Percentiles rank a stretch among this genome's conserved stretches.
phyloP scores from a whole-genome alignment of 2,797 vertebrate species.

The Darevskia mixta region DNA sequence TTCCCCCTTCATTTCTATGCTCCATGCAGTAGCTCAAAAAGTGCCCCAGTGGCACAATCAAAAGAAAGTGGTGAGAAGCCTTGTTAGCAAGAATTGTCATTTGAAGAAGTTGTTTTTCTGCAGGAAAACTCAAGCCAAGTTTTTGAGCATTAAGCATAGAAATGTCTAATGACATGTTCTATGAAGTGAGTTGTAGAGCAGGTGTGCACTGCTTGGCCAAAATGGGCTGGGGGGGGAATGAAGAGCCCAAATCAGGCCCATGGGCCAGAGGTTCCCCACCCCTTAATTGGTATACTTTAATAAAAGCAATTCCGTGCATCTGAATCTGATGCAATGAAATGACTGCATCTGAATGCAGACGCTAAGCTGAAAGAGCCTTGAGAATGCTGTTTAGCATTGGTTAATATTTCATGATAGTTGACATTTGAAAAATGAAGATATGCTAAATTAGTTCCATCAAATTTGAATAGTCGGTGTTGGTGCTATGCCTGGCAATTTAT shows the following conservation, averaged over 20 bases:
- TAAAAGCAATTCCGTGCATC: background rate
- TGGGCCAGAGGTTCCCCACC: too few relatives aligned
- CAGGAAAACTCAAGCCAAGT: background rate
- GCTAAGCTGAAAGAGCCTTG: background rate
- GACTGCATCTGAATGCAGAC: background rate
- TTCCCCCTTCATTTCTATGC: too few relatives aligned
- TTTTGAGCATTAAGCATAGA: background rate
- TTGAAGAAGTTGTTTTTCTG: background rate
- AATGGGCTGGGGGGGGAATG: background rate
- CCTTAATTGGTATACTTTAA: background rate
- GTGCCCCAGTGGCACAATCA: too few relatives aligned
- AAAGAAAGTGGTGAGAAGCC: background rate
- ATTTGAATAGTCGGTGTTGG: background rate
- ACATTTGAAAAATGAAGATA: constrained; percentile 7
- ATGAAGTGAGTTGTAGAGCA: too few relatives aligned
- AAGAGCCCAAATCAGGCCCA: too few relatives aligned
- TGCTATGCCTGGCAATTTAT: background rate
- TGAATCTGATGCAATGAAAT: constrained; percentile 11
- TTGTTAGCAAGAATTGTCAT: background rate
- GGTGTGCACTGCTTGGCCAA: too few relatives aligned
- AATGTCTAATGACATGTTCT: background rate
- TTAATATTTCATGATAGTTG: constrained; percentile 17
- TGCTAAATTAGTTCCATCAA: background rate
- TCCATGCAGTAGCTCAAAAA: too few relatives aligned
- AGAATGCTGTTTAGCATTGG: background rate